Base-by-base conservation (phyloP, 2,113 vertebrate genomes). In the Xenopus borealis region DNA sequence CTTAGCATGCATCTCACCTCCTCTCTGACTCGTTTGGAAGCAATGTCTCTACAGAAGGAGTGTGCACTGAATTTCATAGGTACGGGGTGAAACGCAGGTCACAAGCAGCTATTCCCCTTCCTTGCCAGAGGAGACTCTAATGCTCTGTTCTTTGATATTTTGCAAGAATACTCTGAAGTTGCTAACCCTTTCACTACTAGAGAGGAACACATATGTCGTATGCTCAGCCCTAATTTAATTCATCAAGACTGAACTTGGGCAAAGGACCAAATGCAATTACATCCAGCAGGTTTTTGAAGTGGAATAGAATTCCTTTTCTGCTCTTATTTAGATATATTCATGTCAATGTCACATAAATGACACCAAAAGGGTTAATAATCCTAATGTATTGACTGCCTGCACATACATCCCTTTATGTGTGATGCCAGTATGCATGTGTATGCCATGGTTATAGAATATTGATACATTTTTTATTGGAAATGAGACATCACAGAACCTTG, bases 41-140 rank as follows among this genome's bases (percentile, higher is more conserved):
- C 73, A 64, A 63, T 76, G 73, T 76, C 73, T 76, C 73, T 76
- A 76, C 73, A 76, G 58, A 76, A 76, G 65, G 73, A 69, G 73
- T 76, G 73, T 76, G 73, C 73, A 63, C 73, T 76, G 73, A 76
- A 76, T 76, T 69, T 76, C 73, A 76, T 76, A 76, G 73, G 73
- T 76, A 69, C 19, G 73, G 73, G 73, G 73, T 76, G 73, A 76
- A 76, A 69, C 55, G 61, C 73, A 76, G 73, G 73, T 76, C 73
- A 76, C 73, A 55, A 62, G 73, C 73, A 69, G 73, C 73, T 76
- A 76, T 76, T 69, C 58, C 73, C 58, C 73, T 76, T 69, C 66
- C 53, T 69, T 63, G 73, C 73, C 73, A 76, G 73, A 69, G 66
- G 73, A 76, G 73, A 76, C 73, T 76, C 58, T 76, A 76, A 69